Base-by-base conservation (phyloP, 1,140 invertebrate species). In the Ceratosolen solmsi region DNA sequence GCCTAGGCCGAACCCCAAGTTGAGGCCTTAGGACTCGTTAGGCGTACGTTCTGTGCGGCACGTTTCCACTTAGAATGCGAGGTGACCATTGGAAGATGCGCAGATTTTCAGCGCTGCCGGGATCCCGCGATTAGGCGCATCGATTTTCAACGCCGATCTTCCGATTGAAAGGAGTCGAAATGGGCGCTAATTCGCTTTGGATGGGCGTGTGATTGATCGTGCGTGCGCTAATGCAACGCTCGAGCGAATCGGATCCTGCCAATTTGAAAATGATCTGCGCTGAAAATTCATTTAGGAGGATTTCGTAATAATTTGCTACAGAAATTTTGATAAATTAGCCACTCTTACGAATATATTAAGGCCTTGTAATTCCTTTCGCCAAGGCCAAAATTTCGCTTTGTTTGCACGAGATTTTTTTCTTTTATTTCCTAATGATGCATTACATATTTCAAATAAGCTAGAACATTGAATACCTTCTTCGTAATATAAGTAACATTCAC, bases 341-440 rank as follows among this genome's bases (percentile, higher is more conserved):
- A 25, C 2, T 46, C 22, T 30, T 30, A 15, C 25, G 1, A 2
- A 58, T 46, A 27, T 46, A 13, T 46, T 41, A 38, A 3, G 65
- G 17, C 36, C 70, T n/a, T n/a, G 11, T 38, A 33, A 20, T 72
- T 9, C 36, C 15, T 9, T 3, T 8, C 5, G n/a, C 46, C 75
- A 78, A 78, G 75, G 75, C 46, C 30, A 27, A 25, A 30, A n/a
- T 71, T 41, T 71, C 38, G 68, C 41, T 71, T 71, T 71, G 25
- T 71, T 30, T n/a, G 41, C 15, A 49, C 41, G n/a, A 13, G 25
- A 7, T n/a, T 1, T 38, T 41, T 33, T 49, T 49, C 58, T 74
- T 78, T 46, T 63, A 56, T 17, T 41, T 76, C 38, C 36, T 30
- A n/a, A n/a, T n/a, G 38, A 17, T 38, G 70, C 70, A 49, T 71